Percentiles rank a stretch among this genome's conserved stretches.
These are phyloP conservation scores for Protobothrops mucrosquamatus DNA, from an alignment of 2,113 vertebrate genomes.

Conservation along the genomic window DNA sequence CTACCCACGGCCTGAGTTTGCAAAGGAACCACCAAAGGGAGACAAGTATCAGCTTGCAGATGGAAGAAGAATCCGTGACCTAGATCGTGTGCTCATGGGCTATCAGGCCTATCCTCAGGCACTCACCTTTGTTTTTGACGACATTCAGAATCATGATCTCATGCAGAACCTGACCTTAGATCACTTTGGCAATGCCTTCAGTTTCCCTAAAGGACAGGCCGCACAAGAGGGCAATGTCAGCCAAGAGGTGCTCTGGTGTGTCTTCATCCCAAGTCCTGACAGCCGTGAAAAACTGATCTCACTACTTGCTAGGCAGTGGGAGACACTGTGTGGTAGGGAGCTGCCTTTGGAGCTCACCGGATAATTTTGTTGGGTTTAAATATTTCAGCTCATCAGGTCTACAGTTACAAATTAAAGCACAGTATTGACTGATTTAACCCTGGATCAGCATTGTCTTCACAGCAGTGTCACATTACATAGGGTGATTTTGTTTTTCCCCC, in stretches of 20 bases:
- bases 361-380: conserved; percentile 31
- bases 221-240: conserved; percentile 56
- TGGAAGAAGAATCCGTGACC: conserved; percentile 86
- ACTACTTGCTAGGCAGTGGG: conserved; percentile 93
- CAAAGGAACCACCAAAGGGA: conserved; percentile 90
- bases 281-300: conserved; percentile 92
- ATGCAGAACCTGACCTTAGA: conserved; percentile 90
- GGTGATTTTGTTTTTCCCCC: not conserved
- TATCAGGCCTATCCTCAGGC: conserved; percentile 95
- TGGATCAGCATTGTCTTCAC: not conserved
- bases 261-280: conserved; percentile 92
- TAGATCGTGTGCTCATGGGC: conserved; percentile 93
- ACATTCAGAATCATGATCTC: conserved; percentile 87
- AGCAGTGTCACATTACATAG: not conserved
- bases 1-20: conserved; percentile 93
- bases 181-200: conserved; percentile 81
- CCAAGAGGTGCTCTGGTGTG: conserved; percentile 89
- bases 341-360: conserved; percentile 94
- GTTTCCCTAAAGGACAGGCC: conserved; percentile 26
- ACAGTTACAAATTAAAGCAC: conserved; percentile 39
- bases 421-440: conserved; percentile 33
- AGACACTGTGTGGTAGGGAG: conserved; percentile 89
- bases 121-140: conserved; percentile 94
- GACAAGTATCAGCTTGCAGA: conserved; percentile 90
- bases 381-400: not conserved